Evolutionary conservation across 1,140 invertebrate species (phyloP).

Genomic region (Patella vulgata): DNA sequence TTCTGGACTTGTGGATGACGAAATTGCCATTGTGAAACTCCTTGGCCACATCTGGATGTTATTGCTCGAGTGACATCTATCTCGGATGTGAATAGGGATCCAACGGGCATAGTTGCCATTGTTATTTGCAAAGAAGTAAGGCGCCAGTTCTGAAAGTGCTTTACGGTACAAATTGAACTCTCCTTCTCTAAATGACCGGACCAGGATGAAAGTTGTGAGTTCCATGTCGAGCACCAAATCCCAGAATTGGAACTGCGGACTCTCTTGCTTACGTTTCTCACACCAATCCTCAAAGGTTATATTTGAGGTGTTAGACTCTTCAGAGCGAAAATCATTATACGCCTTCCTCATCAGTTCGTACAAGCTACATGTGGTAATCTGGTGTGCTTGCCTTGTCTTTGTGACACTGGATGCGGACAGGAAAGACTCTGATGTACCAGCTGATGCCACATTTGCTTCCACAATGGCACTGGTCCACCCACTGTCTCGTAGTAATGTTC

Average conservation of each 20-base stretch:
- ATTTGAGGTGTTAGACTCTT: not conserved
- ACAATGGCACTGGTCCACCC: constrained; percentile 32
- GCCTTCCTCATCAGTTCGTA: not conserved
- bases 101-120: constrained; percentile 32
- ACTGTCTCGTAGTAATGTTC: constrained; percentile 36
- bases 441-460: constrained; percentile 8
- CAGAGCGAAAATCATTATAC: not conserved
- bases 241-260: constrained; percentile 31
- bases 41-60: constrained; percentile 10
- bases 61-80: constrained; percentile 14
- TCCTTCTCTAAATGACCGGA: constrained; percentile 20
- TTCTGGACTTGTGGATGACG: constrained; percentile 24
- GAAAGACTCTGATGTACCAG: constrained; percentile 33
- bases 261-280: constrained; percentile 6
- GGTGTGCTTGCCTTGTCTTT: constrained; percentile 16
- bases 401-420: constrained; percentile 17
- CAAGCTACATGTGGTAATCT: constrained; percentile 15
- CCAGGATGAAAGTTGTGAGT: constrained; percentile 19
- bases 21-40: constrained; percentile 20
- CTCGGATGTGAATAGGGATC: constrained; percentile 23
- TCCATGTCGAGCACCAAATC: constrained; percentile 21
- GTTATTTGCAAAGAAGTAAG: constrained; percentile 33
- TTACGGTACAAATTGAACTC: constrained; percentile 25
- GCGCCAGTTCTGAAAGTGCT: constrained; percentile 17
- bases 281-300: constrained; percentile 23